Evolutionary conservation across 2,797 vertebrate genomes (phyloP), one percentile per base, ranked within the genome.

Genomic region (Thamnophis elegans): DNA sequence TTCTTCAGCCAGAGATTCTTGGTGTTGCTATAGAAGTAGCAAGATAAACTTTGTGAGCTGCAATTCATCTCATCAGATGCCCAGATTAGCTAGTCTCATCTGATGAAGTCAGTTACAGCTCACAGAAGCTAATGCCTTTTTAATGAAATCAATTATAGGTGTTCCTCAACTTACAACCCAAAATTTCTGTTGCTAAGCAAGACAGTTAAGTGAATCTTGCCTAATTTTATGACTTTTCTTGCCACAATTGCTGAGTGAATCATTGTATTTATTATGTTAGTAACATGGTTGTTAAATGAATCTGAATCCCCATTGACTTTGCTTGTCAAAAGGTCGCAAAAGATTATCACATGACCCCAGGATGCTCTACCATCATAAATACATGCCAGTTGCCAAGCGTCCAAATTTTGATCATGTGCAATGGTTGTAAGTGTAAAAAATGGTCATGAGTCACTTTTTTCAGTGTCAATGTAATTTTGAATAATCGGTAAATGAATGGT

Each of bases 21-120:
- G 94, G 53, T 60, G 89, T 18, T 94, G 62, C 28, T 94, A 28
- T 78, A 94, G 92, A 92, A 93, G 92, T 91, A 93, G 55, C 59
- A 91, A 58, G 92, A 92, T 78, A 78, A 36, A 36, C 32, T 78
- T 78, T 36, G 68, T 42, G 32, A 42, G 16, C 32, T 78, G 68
- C 32, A 42, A 4, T 20, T 78, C 68, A 42, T 78, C 20, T 42
- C 32, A 78, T 20, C 32, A 42, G 68, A 20, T 78, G 68, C 32
- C 36, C 18, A 78, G 32, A 78, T 9, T 78, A 36, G 68, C 32
- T 36, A 36, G 32, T 78, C 32, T 78, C 68, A 10, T 78, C 32
- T 78, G 32, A 78, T 78, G 32, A 73, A 73, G 68, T 78, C 68
- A 78, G 68, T 18, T 78, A 3, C 32, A 78, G 68, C 7, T 42